A percentile compares a stretch with the other conserved stretches of the same genome.
phyloP scores from a whole-genome alignment of 2,797 vertebrate genomes.

The Lepilemur ruficaudatus region DNA sequence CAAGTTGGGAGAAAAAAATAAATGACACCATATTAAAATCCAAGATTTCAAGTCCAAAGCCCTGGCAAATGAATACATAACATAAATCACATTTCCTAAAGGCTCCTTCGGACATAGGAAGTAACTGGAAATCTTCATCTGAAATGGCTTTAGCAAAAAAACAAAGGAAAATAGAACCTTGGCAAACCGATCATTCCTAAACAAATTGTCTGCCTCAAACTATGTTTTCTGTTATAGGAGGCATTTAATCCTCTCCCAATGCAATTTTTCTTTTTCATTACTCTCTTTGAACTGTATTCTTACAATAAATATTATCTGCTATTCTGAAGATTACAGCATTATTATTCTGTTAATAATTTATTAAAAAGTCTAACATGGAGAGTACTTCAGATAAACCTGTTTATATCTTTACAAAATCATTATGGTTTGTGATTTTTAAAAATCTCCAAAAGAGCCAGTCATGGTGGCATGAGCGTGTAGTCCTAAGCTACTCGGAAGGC shows the following conservation, averaged over 20 bases:
- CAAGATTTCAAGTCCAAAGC: background rate
- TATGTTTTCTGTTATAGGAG: background rate
- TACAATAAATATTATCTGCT: background rate
- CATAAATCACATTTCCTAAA: constrained; percentile 14
- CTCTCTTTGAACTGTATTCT: background rate
- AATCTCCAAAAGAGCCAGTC: background rate
- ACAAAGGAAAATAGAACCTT: constrained; percentile 23
- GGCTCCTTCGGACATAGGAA: background rate
- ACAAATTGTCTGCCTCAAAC: constrained; percentile 28
- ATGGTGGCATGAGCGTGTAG: background rate
- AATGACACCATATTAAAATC: background rate
- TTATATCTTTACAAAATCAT: background rate
- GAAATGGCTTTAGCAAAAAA: background rate
- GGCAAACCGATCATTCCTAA: background rate
- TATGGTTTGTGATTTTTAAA: background rate
- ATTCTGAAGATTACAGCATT: background rate
- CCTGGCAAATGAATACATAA: background rate
- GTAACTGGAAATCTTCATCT: constrained; percentile 13
- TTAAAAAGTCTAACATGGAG: background rate
- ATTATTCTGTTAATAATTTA: constrained; percentile 20
- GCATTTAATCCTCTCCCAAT: background rate
- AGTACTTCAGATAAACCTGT: background rate
- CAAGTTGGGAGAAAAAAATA: background rate
- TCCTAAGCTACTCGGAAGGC: background rate
- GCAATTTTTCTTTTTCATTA: constrained; percentile 4